Percentiles rank a stretch among this genome's conserved stretches.
Evolutionary conservation across 2,113 vertebrate species (phyloP).

Genomic region (Nanger granti): DNA sequence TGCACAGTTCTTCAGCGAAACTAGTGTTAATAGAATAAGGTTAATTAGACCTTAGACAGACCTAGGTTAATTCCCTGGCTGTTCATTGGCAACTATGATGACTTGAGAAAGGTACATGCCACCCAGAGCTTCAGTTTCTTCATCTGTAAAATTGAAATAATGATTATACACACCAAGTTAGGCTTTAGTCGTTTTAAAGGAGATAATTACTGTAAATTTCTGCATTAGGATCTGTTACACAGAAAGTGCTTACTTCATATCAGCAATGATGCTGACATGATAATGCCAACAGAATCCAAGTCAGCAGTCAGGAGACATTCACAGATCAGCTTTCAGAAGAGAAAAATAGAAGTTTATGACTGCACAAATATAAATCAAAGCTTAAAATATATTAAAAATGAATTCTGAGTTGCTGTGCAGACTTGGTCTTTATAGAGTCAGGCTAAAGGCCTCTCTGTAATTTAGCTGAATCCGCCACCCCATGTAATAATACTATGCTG

Average conservation of each 20-base stretch:
- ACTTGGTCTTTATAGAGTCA: not conserved
- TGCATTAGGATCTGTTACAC: not conserved
- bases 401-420: not conserved
- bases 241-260: not conserved
- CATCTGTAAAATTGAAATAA: not conserved
- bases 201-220: not conserved
- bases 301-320: not conserved
- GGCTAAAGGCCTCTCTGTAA: not conserved
- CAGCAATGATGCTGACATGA: not conserved
- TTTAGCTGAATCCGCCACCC: not conserved
- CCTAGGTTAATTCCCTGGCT: not conserved
- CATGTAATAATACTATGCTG: not conserved
- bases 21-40: not conserved
- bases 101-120: not conserved
- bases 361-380: not conserved
- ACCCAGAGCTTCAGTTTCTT: not conserved
- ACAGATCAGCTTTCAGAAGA: not conserved
- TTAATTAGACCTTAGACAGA: not conserved
- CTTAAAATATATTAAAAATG: not conserved
- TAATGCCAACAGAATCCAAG: not conserved
- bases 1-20: not conserved
- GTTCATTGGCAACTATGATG: not conserved
- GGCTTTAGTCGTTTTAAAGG: not conserved
- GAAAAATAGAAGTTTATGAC: not conserved
- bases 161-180: not conserved